These are phyloP conservation scores for Dexiosoma caninum DNA, from an alignment of 2,888 invertebrate genomes.

Conservation along the genomic window DNA sequence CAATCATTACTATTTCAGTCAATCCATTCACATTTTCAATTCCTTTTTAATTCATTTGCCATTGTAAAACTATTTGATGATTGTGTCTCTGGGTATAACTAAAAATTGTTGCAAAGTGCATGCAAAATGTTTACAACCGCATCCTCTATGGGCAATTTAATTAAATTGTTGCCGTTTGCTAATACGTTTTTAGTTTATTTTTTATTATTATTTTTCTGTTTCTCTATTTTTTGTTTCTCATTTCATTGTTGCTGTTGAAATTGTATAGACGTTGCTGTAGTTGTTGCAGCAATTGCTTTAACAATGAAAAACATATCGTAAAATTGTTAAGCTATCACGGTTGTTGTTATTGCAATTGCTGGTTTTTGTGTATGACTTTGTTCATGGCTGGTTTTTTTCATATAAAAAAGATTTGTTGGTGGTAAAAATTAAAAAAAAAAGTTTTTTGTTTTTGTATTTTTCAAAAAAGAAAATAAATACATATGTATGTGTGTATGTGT, in stretches of 20 bases:
- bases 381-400: conserved; percentile 36
- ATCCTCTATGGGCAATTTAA: conserved; percentile 70
- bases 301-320: conserved; percentile 59
- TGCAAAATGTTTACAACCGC: conserved; percentile 64
- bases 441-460: not conserved
- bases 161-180: conserved; percentile 70
- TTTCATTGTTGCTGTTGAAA: conserved; percentile 31
- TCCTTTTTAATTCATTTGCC: conserved; percentile 40
- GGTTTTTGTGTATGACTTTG: conserved; percentile 28
- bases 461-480: not conserved
- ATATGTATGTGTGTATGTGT: too few species aligned
- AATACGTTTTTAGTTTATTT: conserved; percentile 59
- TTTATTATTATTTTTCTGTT: conserved; percentile 19
- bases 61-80: conserved; percentile 50
- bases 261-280: conserved; percentile 27
- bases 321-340: conserved; percentile 49
- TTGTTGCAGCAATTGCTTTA: conserved; percentile 49
- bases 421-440: conserved; percentile 4
- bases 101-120: conserved; percentile 61
- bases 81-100: conserved; percentile 47
- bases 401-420: conserved; percentile 46
- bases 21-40: conserved; percentile 17
- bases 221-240: not conserved
- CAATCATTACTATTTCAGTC: not conserved
- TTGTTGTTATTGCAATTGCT: conserved; percentile 31